These are phyloP conservation scores for Plebejus melissa DNA, from an alignment of 2,888 invertebrate genomes.

Conservation along the genomic window DNA sequence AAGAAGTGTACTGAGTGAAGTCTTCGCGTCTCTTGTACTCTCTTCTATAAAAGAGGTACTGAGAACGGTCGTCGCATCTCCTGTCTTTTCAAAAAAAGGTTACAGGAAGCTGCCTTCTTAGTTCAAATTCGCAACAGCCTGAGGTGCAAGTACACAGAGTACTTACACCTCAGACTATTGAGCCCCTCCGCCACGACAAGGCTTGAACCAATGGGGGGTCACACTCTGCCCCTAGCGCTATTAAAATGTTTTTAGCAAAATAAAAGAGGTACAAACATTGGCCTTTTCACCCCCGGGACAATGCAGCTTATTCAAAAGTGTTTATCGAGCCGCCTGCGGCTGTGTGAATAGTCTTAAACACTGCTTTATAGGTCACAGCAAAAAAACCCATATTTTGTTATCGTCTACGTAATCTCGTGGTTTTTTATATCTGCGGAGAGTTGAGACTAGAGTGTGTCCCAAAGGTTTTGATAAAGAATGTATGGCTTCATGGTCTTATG, in stretches of 20 bases:
- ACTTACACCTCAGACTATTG: constrained; percentile 7
- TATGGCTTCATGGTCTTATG: no score
- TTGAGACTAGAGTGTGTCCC: background rate
- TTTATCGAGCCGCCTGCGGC: background rate
- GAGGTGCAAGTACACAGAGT: background rate
- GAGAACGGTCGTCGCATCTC: background rate
- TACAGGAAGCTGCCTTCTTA: no score
- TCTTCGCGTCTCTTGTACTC: background rate
- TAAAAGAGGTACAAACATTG: background rate
- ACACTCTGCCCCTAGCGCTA: background rate
- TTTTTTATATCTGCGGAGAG: background rate
- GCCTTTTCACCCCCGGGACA: background rate
- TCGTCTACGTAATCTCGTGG: background rate
- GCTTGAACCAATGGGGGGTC: background rate
- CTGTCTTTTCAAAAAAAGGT: background rate
- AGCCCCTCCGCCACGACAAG: constrained; percentile 8
- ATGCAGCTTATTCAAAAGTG: constrained; percentile 3
- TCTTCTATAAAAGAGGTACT: background rate
- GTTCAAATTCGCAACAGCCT: background rate
- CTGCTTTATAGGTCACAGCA: background rate
- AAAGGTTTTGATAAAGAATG: no score
- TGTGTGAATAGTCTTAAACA: background rate
- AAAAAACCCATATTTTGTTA: background rate
- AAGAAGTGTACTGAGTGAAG: no score
- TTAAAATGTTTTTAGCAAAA: background rate